Evolutionary conservation across 2,113 vertebrate species (phyloP).

Genomic region (Perca fluviatilis): DNA sequence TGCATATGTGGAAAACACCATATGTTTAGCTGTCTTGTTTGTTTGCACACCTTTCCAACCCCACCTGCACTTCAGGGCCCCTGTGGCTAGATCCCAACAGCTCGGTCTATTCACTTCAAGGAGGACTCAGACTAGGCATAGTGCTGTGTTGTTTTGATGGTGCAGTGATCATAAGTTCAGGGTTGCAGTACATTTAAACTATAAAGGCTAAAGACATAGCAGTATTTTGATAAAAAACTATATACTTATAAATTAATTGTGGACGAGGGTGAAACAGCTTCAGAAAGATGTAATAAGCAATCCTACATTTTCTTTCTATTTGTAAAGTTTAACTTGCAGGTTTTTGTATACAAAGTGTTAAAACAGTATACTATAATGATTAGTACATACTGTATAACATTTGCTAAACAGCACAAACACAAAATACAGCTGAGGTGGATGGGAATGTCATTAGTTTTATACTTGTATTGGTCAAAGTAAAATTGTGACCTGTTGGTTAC

Average conservation of each 20-base stretch:
- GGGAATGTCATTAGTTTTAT: background rate
- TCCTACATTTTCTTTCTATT: background rate
- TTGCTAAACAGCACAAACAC: background rate
- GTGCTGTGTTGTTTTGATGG: slow-evolving; percentile 1
- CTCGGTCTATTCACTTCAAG: background rate
- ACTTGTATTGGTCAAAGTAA: background rate
- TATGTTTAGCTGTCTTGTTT: slow-evolving; percentile 55
- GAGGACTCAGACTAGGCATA: background rate
- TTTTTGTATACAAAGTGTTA: background rate
- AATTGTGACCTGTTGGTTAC: background rate
- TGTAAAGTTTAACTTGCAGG: background rate
- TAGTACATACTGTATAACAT: background rate
- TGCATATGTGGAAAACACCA: slow-evolving; percentile 59
- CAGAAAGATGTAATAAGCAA: background rate
- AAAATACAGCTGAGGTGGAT: background rate
- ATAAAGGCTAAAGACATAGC: background rate
- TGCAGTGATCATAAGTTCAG: background rate
- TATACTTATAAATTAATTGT: background rate
- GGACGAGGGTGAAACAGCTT: background rate
- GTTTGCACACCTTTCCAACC: slow-evolving; percentile 40
- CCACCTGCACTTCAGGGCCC: slow-evolving; percentile 43
- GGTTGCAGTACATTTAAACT: background rate
- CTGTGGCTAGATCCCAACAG: slow-evolving; percentile 22
- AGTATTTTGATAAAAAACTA: background rate
- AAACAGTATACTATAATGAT: background rate